Conservation (phyloP, 2,888 invertebrate genomes). For the Trichopoda pennipes region DNA sequence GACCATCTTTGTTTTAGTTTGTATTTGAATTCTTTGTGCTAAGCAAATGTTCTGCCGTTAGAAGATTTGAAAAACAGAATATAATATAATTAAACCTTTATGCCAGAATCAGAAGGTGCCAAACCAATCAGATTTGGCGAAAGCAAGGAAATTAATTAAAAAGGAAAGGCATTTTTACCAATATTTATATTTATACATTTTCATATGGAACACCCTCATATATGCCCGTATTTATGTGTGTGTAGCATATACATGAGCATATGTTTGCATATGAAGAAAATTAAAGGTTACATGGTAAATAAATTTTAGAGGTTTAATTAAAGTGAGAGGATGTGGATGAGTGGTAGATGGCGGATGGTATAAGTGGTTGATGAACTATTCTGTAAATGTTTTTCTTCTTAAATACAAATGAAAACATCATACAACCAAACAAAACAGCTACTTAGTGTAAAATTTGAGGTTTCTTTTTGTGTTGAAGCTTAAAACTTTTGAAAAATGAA, state of each 20-base stretch:
- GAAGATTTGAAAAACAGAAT: too few species aligned
- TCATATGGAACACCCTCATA: slow-evolving; percentile 17
- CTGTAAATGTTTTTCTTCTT: slow-evolving; percentile 56
- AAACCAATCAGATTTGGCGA: not conserved
- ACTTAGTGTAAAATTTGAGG: slow-evolving; percentile 50
- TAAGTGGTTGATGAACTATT: slow-evolving; percentile 61
- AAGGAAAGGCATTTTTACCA: too few species aligned
- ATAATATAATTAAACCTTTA: too few species aligned
- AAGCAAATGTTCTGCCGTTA: too few species aligned
- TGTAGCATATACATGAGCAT: not conserved
- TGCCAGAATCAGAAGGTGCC: not conserved
- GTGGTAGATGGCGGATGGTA: slow-evolving; percentile 25
- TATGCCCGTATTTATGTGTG: not conserved
- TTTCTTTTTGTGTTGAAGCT: slow-evolving; percentile 32
- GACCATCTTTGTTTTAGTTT: too few species aligned
- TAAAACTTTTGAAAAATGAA: not conserved
- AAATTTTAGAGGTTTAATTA: slow-evolving; percentile 60
- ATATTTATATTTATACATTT: too few species aligned
- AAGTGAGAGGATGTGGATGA: slow-evolving; percentile 56
- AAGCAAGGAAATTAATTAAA: not conserved
- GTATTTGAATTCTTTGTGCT: too few species aligned
- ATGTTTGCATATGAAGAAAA: slow-evolving; percentile 57
- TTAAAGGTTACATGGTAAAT: slow-evolving; percentile 64
- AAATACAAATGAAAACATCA: not conserved
- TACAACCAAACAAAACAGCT: not conserved